Base-by-base conservation (phyloP, 2,888 invertebrate genomes). In the Apantesis nais region DNA sequence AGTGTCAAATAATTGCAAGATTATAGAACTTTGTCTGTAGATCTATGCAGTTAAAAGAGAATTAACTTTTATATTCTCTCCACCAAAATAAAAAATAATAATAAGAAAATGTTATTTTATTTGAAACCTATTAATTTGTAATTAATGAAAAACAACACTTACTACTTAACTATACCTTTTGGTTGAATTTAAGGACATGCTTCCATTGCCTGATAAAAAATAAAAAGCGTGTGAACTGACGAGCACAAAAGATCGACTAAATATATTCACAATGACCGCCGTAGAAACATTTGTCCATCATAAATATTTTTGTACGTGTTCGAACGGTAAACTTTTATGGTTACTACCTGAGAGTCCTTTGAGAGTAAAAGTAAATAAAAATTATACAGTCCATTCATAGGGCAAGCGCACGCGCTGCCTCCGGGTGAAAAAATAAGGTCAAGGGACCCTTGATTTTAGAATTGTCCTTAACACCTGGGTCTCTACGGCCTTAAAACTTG, bases 351-450 rank as follows among this genome's bases (percentile, higher is more conserved):
- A 90, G 79, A 74, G 83, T 92, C 93, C 93, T 93, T 90, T 78
- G 83, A 90, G 89, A 89, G 89, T 86, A 87, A 91, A 90, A 89
- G 90, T 93, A 92, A 94, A 94, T 88, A 94, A 81, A 90, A 93
- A 94, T 94, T 91, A 93, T 88, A 88, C 86, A 90, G 85, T 76
- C 91, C 90, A 94, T 94, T 94, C 92, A 93, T 71, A 68, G 74
- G 19, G 71, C 66, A 55, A 60, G 83, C 76, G 89, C 91, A 90
- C 92, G 90, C 86, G 91, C 90, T 88, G 86, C 83, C 78, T 78
- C 84, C 72, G 78, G 70, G 76, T 78, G 78, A 81, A 80, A 83
- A 79, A 84, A 85, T 80, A 84, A 83, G 86, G 84, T 85, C 86
- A 85, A 85, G 82, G 72, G 81, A 83, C 75, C 73, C 78, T 75